Evolutionary conservation across 2,797 vertebrate species (phyloP), one percentile per base, ranked within the genome.

Genomic region (Rhinoraja longicauda): DNA sequence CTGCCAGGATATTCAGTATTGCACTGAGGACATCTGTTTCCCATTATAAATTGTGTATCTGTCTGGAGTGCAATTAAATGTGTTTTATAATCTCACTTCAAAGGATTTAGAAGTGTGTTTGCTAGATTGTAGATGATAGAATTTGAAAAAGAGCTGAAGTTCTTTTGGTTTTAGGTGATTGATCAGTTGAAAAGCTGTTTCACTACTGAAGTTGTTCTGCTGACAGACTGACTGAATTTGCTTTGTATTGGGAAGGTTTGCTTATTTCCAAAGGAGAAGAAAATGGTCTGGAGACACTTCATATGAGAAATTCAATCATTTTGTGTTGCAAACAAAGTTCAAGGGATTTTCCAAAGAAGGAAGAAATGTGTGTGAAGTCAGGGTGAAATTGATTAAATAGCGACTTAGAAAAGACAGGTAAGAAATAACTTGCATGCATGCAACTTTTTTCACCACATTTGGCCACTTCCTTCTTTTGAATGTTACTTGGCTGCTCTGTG

Each of bases 31-130:
- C 82, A 86, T 62, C 82, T 88, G 84, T 88, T 67, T 62, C 21
- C n/a, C 59, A 88, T 88, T 88, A 82, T 67, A 62, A 67, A 36
- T 88, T 64, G 57, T 62, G 84, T 67, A 64, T 62, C 32, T 36
- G 84, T 62, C 59, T 21, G 13, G 7, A 36, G n/a, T 19, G 32
- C 84, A 36, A 88, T 88, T 67, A 19, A 88, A 88, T 67, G 36
- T 88, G n/a, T 21, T n/a, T 64, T 13, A 67, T 84, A 62, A 88
- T 88, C n/a, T 67, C 84, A 88, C 84, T 67, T 67, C 84, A 88
- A 88, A 88, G 59, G 84, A 36, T n/a, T 36, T 67, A 36, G 17
- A 82, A 82, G 57, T 86, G 57, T 4, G 62, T 88, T 88, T 67
- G 64, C 17, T 67, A 67, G 7, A 64, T 32, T 32, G 59, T 88